A percentile compares a stretch with the other conserved stretches of the same genome.
Evolutionary conservation across 2,797 vertebrate genomes (phyloP).

Genomic region (Strix occidentalis): DNA sequence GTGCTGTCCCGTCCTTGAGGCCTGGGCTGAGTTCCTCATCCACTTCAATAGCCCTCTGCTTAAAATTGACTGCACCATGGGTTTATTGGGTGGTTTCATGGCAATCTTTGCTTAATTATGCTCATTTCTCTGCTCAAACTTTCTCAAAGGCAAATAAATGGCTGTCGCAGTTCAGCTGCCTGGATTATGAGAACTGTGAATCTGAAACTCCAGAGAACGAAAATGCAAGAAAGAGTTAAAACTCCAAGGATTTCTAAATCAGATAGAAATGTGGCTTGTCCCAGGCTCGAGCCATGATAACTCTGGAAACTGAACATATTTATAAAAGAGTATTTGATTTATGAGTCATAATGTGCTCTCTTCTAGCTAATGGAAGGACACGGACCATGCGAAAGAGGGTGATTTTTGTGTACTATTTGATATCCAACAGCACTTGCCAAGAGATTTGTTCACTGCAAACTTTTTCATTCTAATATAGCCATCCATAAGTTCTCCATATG

Average conservation of each 20-base stretch:
- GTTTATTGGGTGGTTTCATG: neutral
- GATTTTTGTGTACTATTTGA: neutral
- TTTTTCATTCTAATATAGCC: neutral
- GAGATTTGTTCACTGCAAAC: neutral
- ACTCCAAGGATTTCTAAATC: neutral
- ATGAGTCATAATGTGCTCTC: neutral
- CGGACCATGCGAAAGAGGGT: neutral
- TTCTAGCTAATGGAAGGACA: neutral
- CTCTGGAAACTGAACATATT: neutral
- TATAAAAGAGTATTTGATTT: neutral
- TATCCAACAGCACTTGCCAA: neutral
- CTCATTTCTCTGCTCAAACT: rapidly evolving
- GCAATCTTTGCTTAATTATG: neutral
- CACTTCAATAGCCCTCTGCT: rapidly evolving
- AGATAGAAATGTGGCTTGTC: neutral
- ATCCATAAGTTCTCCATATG: neutral
- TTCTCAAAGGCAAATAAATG: rapidly evolving
- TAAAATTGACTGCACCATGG: rapidly evolving
- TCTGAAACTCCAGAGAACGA: neutral
- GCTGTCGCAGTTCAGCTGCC: neutral
- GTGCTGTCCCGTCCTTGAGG: rapidly evolving
- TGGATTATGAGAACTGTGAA: neutral
- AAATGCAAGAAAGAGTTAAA: neutral
- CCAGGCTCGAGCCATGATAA: neutral
- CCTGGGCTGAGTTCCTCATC: neutral